Conservation (phyloP, 2,888 invertebrate species). For the Erebia ligea region DNA sequence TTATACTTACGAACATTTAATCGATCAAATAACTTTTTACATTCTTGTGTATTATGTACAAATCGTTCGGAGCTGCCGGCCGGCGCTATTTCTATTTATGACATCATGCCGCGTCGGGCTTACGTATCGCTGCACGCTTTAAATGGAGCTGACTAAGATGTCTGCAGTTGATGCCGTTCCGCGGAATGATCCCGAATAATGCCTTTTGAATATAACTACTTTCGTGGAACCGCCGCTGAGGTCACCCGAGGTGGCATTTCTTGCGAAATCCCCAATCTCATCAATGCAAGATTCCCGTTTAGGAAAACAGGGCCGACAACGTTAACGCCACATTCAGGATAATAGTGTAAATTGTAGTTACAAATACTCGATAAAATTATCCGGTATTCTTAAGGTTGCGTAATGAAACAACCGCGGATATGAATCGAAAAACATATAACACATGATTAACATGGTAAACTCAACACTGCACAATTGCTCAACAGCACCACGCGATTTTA, state of each 20-base stretch:
- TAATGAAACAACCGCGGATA: constrained; percentile 38
- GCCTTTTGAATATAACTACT: constrained; percentile 68
- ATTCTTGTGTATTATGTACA: constrained; percentile 58
- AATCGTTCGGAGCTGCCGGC: constrained; percentile 67
- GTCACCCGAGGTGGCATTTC: constrained; percentile 61
- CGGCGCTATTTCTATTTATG: constrained; percentile 84
- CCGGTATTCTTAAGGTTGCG: constrained; percentile 40
- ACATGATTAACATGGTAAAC: constrained; percentile 23
- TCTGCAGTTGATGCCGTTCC: constrained; percentile 81
- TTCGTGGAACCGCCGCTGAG: constrained; percentile 61
- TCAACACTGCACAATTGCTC: constrained; percentile 6
- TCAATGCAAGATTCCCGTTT: constrained; percentile 80
- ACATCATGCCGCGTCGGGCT: constrained; percentile 83
- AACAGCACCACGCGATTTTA: constrained; percentile 17
- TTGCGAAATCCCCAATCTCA: constrained; percentile 74
- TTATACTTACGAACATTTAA: constrained; percentile 8
- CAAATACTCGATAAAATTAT: constrained; percentile 45
- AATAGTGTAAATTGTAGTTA: constrained; percentile 54
- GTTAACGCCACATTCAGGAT: constrained; percentile 64
- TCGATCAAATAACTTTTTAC: constrained; percentile 21
- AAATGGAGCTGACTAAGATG: constrained; percentile 82
- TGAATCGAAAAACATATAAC: constrained; percentile 32
- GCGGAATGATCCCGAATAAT: constrained; percentile 79
- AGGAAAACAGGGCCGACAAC: constrained; percentile 66
- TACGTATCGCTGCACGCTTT: constrained; percentile 84